Conservation (phyloP, 2,888 invertebrate genomes). For the Julus scandinavius region DNA sequence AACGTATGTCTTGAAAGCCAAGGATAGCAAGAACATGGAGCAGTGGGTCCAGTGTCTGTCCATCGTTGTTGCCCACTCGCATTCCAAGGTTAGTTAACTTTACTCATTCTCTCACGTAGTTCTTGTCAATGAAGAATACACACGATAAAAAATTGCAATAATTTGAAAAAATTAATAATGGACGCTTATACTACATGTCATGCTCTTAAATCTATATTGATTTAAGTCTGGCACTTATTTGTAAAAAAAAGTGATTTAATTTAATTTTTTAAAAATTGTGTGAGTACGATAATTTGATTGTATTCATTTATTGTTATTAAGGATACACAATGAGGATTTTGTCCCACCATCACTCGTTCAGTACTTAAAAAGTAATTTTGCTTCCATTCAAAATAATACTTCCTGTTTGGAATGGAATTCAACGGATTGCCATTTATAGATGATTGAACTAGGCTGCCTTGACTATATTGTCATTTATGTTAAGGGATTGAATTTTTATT, state of each 20-base stretch:
- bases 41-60: constrained; percentile 96
- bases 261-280: not conserved
- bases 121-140: not conserved
- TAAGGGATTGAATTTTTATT: not conserved
- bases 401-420: not conserved
- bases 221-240: not conserved
- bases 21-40: constrained; percentile 93
- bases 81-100: constrained; percentile 67
- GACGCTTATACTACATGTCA: too few species aligned
- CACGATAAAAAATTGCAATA: too few species aligned
- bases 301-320: not conserved
- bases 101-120: not conserved
- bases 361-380: not conserved
- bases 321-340: constrained; percentile 30
- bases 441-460: not conserved
- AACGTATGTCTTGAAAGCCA: constrained; percentile 91
- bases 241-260: not conserved
- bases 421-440: not conserved
- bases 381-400: constrained; percentile 23
- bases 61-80: constrained; percentile 90
- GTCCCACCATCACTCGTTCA: not conserved
- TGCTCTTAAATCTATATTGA: not conserved
- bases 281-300: not conserved
- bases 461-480: not conserved
- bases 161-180: too few species aligned